These are phyloP conservation scores for Dasyornis broadbenti DNA, from an alignment of 2,113 vertebrate species.

Conservation along the genomic window DNA sequence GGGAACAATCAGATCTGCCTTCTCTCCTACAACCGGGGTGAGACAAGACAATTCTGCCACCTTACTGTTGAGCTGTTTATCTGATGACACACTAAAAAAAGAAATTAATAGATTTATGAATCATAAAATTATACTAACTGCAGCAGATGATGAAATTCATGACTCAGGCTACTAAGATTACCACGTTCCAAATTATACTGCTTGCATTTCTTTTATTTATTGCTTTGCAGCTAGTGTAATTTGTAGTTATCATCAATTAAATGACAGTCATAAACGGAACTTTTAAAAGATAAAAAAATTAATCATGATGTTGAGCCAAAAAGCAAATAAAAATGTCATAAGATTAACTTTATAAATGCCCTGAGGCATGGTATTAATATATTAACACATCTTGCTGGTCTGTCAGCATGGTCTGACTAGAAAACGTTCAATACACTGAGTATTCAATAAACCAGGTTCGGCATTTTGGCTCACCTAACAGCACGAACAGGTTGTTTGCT, in stretches of 20 bases:
- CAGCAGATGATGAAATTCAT: slow-evolving; percentile 57
- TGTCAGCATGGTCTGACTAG: neutral
- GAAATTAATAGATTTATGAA: slow-evolving; percentile 56
- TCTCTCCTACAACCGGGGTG: neutral
- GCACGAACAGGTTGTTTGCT: neutral
- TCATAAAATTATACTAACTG: slow-evolving; percentile 52
- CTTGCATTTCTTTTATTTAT: slow-evolving; percentile 49
- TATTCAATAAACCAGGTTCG: neutral
- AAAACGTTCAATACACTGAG: neutral
- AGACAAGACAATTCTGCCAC: neutral
- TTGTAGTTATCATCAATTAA: slow-evolving; percentile 40
- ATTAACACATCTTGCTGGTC: neutral
- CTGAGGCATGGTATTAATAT: neutral
- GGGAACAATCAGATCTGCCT: neutral
- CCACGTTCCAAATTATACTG: slow-evolving; percentile 45
- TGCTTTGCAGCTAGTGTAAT: slow-evolving; percentile 38
- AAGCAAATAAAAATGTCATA: slow-evolving; percentile 38
- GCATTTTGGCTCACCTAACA: neutral
- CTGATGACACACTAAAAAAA: slow-evolving; percentile 46
- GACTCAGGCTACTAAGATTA: slow-evolving; percentile 65
- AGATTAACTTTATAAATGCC: slow-evolving; percentile 1
- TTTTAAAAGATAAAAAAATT: slow-evolving; percentile 49
- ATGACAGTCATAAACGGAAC: slow-evolving; percentile 25
- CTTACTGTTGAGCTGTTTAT: slow-evolving; percentile 16
- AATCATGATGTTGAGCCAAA: slow-evolving; percentile 33